Percentiles rank a stretch among this genome's conserved stretches.
Conservation (phyloP, 2,113 vertebrate genomes). For the Cyanoramphus novaezelandiae region DNA sequence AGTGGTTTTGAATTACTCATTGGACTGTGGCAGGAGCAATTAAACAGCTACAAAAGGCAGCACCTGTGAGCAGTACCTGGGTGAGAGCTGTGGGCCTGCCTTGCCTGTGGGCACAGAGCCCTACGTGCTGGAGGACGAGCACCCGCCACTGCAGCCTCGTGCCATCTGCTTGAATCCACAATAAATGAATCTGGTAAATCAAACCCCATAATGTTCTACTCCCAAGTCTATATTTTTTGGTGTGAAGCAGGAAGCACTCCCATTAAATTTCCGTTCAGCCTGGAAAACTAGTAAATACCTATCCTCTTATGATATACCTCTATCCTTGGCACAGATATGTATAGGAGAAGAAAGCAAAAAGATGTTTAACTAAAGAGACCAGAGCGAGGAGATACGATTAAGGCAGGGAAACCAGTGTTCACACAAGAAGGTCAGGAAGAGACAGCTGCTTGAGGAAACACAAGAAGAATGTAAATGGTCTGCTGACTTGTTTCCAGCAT, state of each 20-base stretch:
- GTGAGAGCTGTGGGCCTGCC: neutral
- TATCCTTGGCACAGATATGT: neutral
- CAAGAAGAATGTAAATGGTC: neutral
- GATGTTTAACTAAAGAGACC: neutral
- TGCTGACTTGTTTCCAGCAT: neutral
- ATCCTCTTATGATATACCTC: neutral
- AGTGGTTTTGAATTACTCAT: neutral
- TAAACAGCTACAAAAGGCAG: neutral
- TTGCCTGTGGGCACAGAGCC: neutral
- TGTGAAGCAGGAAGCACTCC: neutral
- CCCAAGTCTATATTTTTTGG: neutral
- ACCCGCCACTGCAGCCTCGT: accelerated
- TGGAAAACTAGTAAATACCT: neutral
- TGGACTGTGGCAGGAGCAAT: neutral
- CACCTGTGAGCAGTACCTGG: accelerated
- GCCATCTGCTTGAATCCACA: neutral
- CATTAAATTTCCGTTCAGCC: neutral
- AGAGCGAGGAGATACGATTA: neutral
- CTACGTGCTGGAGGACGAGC: accelerated
- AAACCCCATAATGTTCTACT: neutral
- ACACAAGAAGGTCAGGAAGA: neutral
- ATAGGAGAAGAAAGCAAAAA: neutral
- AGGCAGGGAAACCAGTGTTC: neutral
- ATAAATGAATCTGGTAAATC: neutral
- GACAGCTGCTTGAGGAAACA: neutral